phyloP scores from a whole-genome alignment of 2,797 vertebrate genomes.

The Enteromius unitaeniatus region DNA sequence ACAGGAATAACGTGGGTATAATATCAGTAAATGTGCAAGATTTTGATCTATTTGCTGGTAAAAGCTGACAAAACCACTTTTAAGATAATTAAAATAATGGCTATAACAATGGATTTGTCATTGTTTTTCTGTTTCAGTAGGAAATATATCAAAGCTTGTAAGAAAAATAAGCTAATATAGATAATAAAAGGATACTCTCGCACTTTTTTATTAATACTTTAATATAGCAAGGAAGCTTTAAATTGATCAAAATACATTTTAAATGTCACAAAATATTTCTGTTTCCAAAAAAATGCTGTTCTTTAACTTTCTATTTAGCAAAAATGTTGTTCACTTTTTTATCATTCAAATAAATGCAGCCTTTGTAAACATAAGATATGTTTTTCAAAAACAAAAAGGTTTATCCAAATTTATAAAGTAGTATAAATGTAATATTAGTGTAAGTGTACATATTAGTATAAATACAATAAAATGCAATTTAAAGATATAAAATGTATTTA shows the following conservation, averaged over 20 bases:
- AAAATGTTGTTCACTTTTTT: neutral
- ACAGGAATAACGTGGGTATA: neutral
- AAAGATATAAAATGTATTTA: neutral
- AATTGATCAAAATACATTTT: neutral
- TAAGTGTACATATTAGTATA: too few species aligned
- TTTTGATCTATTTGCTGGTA: neutral
- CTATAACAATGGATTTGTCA: neutral
- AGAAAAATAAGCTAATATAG: neutral
- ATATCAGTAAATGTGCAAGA: neutral
- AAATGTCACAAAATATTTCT: neutral
- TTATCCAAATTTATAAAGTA: too few species aligned
- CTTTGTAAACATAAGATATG: neutral
- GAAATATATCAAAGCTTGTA: neutral
- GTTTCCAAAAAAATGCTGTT: neutral
- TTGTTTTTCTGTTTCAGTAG: neutral
- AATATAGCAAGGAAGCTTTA: too few species aligned
- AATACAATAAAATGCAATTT: neutral
- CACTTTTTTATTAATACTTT: too few species aligned
- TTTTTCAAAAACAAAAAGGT: neutral
- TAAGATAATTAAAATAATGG: neutral
- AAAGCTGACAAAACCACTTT: neutral
- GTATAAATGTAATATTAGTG: too few species aligned
- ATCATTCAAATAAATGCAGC: neutral
- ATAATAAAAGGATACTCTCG: neutral
- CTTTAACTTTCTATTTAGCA: neutral